These are phyloP conservation scores for Gonatopus flavifemur DNA, from an alignment of 1,140 invertebrate species.

Conservation along the genomic window DNA sequence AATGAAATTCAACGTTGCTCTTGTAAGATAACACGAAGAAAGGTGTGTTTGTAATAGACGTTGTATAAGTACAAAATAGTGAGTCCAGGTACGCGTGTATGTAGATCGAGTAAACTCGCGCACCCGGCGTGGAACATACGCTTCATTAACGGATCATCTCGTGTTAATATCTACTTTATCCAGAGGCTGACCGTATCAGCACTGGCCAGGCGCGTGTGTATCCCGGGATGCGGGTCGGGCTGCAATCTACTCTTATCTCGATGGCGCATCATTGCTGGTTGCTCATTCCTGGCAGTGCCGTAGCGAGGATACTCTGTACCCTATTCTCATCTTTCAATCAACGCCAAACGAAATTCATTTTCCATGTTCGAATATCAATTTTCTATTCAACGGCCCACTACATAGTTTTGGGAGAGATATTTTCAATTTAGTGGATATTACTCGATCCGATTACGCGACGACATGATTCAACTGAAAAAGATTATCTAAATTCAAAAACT, in stretches of 20 bases:
- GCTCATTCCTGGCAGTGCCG: conserved; percentile 15
- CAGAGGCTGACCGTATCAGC: conserved; percentile 51
- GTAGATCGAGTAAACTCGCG: conserved; percentile 21
- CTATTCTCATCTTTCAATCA: too few species aligned
- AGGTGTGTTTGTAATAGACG: too few species aligned
- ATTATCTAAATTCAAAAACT: too few species aligned
- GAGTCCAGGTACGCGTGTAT: neutral
- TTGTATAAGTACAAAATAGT: neutral
- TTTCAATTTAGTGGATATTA: too few species aligned
- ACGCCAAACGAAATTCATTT: too few species aligned
- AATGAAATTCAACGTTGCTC: too few species aligned
- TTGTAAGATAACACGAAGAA: too few species aligned
- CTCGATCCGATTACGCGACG: too few species aligned
- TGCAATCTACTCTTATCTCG: conserved; percentile 43
- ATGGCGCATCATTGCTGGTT: conserved; percentile 32
- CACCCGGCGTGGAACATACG: conserved; percentile 54
- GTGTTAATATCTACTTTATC: conserved; percentile 62
- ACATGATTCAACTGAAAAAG: too few species aligned
- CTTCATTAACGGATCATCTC: conserved; percentile 62
- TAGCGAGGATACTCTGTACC: too few species aligned
- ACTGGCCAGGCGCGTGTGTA: conserved; percentile 42
- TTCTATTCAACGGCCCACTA: too few species aligned
- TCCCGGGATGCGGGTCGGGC: conserved; percentile 29
- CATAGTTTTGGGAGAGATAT: too few species aligned
- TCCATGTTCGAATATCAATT: neutral